Percentiles rank a stretch among this genome's conserved stretches.
These are phyloP conservation scores for Cynodonichthys magdalenae DNA, from an alignment of 2,797 vertebrate genomes.

Conservation along the genomic window DNA sequence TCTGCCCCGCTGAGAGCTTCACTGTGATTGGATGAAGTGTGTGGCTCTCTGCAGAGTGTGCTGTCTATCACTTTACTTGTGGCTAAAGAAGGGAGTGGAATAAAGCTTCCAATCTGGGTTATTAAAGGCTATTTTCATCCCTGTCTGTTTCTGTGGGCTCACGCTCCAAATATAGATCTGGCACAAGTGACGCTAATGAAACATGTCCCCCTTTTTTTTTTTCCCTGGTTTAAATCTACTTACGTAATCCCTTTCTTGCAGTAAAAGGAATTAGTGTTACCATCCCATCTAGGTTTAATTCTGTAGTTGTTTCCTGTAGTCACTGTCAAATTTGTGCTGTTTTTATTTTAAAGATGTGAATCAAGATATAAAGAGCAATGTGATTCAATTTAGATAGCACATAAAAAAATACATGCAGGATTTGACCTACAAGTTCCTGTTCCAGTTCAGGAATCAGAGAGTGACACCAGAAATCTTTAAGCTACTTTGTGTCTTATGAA, in stretches of 20 bases:
- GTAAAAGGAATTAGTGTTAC: constrained; percentile 59
- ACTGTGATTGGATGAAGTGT: constrained; percentile 67
- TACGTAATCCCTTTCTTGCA: constrained; percentile 72
- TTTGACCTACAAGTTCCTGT: constrained; percentile 79
- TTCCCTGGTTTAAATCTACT: constrained; percentile 74
- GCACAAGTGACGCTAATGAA: constrained; percentile 75
- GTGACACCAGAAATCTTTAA: constrained; percentile 75
- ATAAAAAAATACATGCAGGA: constrained; percentile 72
- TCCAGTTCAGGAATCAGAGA: constrained; percentile 69
- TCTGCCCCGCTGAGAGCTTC: constrained; percentile 52
- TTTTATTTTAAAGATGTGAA: constrained; percentile 36
- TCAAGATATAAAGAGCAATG: constrained; percentile 31
- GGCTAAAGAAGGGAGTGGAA: constrained; percentile 72
- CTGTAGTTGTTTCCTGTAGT: constrained; percentile 40
- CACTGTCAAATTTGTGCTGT: constrained; percentile 19
- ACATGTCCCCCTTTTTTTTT: constrained; percentile 66
- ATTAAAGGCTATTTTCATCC: constrained; percentile 81
- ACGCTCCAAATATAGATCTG: constrained; percentile 80
- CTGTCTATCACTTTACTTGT: constrained; percentile 72
- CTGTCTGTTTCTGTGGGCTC: constrained; percentile 78
- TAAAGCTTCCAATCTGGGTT: constrained; percentile 80
- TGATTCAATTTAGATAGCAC: constrained; percentile 57
- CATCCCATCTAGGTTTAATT: constrained; percentile 63
- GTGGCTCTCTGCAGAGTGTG: constrained; percentile 51
- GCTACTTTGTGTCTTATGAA: constrained; percentile 66